Base-by-base conservation (phyloP, 1,140 invertebrate genomes). In the Parasteatoda tepidariorum region DNA sequence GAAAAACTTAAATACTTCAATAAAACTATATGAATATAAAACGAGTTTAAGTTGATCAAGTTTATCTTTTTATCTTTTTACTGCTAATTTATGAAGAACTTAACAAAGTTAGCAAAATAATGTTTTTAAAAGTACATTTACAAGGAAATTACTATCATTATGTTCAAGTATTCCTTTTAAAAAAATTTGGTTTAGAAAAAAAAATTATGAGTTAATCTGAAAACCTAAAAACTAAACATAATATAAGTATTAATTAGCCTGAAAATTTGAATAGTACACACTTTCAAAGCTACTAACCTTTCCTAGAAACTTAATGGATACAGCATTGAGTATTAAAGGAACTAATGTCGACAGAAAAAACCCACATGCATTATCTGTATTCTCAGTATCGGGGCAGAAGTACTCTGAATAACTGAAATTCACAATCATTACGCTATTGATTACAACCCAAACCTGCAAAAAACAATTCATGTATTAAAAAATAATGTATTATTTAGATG, bases 221-320 rank as follows among this genome's bases (percentile, higher is more conserved):
- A 48, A 9, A 48, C 7, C 18, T 48, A 48, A 9, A 48, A 9
- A 9, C 7, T 48, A 18, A 18, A 18, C 41, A 18, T 48, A 48
- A 9, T 48, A 9, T 48, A 22, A 9, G 24, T 62, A 22, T 15
- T 26, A 2, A 22, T 7, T 62, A 22, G 18, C 11, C 2, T n/a
- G 11, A 24, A 61, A 13, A 22, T 62, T 2, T 22, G 26, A 62
- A n/a, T n/a, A 2, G n/a, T n/a, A n/a, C n/a, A n/a, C n/a, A n/a
- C n/a, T n/a, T 9, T n/a, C n/a, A n/a, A n/a, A n/a, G n/a, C n/a
- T n/a, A n/a, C 59, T 48, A 41, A 79, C 84, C 62, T 30, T 88
- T 34, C 89, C 88, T 3, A 90, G 87, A 64, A 90, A 76, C 28
- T 90, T 85, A 15, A 90, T 90, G 9, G 89, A 89, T 13, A 90